These are phyloP conservation scores for Caenorhabditis sp. DNA, from an alignment of 2,888 invertebrate genomes.

Conservation along the genomic window DNA sequence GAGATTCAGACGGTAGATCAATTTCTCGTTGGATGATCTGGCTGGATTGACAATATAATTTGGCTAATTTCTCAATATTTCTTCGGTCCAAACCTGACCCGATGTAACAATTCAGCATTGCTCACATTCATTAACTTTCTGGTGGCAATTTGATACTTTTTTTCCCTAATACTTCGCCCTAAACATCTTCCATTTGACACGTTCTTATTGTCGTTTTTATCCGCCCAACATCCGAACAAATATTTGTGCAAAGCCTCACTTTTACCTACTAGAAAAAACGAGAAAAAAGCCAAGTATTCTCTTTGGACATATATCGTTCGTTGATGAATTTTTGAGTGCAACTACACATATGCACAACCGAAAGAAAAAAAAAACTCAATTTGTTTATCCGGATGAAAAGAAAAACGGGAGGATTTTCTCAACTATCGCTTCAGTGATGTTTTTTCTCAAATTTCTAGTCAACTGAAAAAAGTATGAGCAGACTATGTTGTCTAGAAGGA, in stretches of 20 bases:
- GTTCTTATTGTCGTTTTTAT: background rate
- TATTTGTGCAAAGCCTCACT: constrained; percentile 15
- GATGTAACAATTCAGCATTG: no score
- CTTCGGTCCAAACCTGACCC: no score
- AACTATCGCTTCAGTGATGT: background rate
- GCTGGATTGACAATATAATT: no score
- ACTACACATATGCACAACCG: background rate
- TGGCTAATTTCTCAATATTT: no score
- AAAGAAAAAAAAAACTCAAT: constrained; percentile 1
- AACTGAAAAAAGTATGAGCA: no score
- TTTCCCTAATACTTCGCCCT: no score
- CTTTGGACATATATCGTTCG: background rate
- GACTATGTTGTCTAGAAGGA: no score
- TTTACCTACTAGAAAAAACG: background rate
- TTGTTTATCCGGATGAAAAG: background rate
- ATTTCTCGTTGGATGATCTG: no score
- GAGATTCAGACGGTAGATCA: no score
- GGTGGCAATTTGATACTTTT: background rate
- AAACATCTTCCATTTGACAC: background rate
- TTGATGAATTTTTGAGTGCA: background rate
- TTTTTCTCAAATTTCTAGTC: no score
- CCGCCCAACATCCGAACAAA: constrained; percentile 4
- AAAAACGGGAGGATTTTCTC: background rate
- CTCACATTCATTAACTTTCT: no score
- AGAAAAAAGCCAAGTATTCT: background rate